Evolutionary conservation across 2,888 invertebrate genomes (phyloP), one percentile per base, ranked within the genome.

Genomic region (Dolichopus griseipennis): DNA sequence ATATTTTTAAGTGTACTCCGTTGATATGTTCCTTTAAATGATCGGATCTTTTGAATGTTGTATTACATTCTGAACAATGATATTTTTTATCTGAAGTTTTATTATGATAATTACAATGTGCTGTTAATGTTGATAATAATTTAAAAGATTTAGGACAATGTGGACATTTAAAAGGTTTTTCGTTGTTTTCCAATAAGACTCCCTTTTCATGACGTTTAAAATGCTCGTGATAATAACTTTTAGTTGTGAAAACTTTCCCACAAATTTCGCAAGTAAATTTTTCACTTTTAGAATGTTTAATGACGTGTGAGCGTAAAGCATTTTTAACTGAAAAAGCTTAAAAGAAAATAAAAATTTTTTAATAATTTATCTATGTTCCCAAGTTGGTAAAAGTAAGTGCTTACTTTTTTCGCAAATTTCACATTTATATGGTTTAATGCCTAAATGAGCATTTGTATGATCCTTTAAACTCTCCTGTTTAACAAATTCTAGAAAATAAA

Each of bases 81-180:
- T 64, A 37, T 20, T 64, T 64, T 18, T 20, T 18, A n/a, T 64
- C 64, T 52, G n/a, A 18, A 34, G 64, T 33, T 37, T 64, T 64
- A 34, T 37, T 64, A 37, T 64, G 64, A 20, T 10, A 64, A 20
- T 20, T 34, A n/a, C 34, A 33, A 64, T 64, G 64, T n/a, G 33
- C 20, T 64, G 33, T 64, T 20, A 64, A 64, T 10, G 64, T 64
- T 34, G 33, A 33, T 37, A 64, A 64, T 8, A 64, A 64, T 20
- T 64, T 37, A 37, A 64, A 64, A 8, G 33, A 33, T 64, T 37
- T 64, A 7, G 64, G 64, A n/a, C 64, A 64, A 64, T 64, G 37
- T 37, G 64, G 64, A n/a, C 64, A 64, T 64, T 64, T 64, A 64
- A 37, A 64, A n/a, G 20, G 20, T n/a, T 64, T 33, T 27, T 64